Base-by-base conservation (phyloP, 1,140 invertebrate genomes). In the Scaptomyza hsui region DNA sequence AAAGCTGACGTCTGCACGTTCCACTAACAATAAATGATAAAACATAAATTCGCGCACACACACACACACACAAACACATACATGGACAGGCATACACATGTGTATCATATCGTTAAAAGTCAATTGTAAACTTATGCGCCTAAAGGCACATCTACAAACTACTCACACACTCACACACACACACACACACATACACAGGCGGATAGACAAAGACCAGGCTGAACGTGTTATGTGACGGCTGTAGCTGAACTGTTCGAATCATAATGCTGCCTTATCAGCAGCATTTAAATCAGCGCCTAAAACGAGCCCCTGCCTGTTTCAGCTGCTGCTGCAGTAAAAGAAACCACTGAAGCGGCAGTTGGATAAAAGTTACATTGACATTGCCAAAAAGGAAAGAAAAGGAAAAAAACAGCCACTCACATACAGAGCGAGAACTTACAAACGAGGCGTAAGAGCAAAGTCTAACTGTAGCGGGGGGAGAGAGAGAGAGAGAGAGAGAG, bases 1-100 rank as follows among this genome's bases (percentile, higher is more conserved):
- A 63, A 53, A 45, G 68, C 60, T 69, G 70, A 64, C 72, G 59
- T 56, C 69, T 76, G 65, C 83, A 89, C 75, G 83, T 89, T 89
- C 76, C 76, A 83, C 75, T 86, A 81, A 78, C 78, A 89, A 88
- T 89, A 90, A 89, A 89, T 89, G 86, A 89, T 89, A 89, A 85
- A 79, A 78, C 86, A 89, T 88, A 89, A 89, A 89, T 88, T 82
- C 77, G 62, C 83, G 64, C 75, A 75, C 64, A 60, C 55, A 65
- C 63, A 18, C 61, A 57, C 4, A 48, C 44, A 56, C 51, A 32
- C 55, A 16, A 16, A 18, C 32, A 32, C 51, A 21, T 47, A 42
- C 37, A 41, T 41, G 35, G 44, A 53, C 19, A 51, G 19, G 39
- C 42, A 41, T 41, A 41, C 59, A 53, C 19, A 51, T 26, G 39